Conservation (phyloP, 2,797 vertebrate genomes). For the Hafferia zeledoni region DNA sequence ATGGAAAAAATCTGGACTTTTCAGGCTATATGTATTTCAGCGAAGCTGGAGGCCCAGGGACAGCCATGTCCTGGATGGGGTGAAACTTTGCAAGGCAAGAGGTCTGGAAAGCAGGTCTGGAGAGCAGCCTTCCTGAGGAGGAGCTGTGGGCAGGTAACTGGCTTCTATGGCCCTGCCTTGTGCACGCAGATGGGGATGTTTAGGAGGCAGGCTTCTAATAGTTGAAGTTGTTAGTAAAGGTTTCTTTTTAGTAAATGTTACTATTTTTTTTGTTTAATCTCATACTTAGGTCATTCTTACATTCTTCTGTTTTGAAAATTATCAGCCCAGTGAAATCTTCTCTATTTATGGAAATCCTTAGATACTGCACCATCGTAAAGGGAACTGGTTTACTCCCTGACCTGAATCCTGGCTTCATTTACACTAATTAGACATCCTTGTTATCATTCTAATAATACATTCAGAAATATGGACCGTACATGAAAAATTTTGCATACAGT, state of each 20-base stretch:
- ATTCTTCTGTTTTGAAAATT: rapidly evolving
- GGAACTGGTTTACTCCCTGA: not conserved
- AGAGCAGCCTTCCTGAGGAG: not conserved
- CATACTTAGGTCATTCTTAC: not conserved
- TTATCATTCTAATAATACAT: not conserved
- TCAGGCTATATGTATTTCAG: not conserved
- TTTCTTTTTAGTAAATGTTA: not conserved
- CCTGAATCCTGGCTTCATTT: not conserved
- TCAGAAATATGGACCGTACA: not conserved
- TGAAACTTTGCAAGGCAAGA: not conserved
- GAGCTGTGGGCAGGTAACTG: not conserved
- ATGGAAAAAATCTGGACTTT: not conserved
- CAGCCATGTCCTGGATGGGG: not conserved
- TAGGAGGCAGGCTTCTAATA: not conserved
- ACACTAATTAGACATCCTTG: not conserved
- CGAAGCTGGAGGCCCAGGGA: not conserved
- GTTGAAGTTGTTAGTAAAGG: not conserved
- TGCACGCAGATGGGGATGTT: not conserved
- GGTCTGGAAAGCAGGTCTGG: not conserved
- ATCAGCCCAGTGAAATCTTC: not conserved
- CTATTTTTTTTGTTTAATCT: not conserved
- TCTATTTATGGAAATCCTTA: not conserved
- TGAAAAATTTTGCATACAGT: not conserved
- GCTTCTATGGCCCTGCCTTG: not conserved
- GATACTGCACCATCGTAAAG: not conserved